phyloP scores from a whole-genome alignment of 2,113 vertebrate genomes.

The Dicerorhinus sumatrensis region DNA sequence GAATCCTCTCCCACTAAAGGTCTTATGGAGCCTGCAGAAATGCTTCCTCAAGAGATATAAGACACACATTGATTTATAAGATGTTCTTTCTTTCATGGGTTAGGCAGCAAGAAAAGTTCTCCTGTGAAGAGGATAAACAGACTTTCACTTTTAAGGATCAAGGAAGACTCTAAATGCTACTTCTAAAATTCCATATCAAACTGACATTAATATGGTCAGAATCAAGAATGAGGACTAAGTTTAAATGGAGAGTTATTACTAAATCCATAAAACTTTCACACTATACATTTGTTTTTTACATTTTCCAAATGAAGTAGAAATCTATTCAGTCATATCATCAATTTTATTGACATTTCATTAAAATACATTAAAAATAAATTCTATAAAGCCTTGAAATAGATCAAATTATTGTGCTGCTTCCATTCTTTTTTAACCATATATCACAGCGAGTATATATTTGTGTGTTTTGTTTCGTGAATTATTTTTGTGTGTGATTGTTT shows the following conservation, averaged over 20 bases:
- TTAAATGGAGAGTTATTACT: neutral
- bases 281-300: neutral
- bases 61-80: neutral
- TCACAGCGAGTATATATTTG: neutral
- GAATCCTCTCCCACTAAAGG: neutral
- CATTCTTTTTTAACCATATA: neutral
- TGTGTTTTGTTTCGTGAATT: neutral
- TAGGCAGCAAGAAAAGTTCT: neutral
- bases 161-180: neutral
- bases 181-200: neutral
- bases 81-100: neutral
- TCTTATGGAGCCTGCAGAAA: neutral
- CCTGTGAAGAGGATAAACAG: neutral
- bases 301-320: neutral
- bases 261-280: neutral
- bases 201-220: neutral
- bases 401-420: neutral
- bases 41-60: neutral
- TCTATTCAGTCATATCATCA: neutral
- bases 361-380: conserved; percentile 3
- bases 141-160: conserved; percentile 22
- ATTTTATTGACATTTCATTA: neutral
- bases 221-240: neutral
- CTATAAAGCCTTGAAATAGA: neutral
- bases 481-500: neutral